Evolutionary conservation across 2,113 vertebrate species (phyloP), one percentile per base, ranked within the genome.

Genomic region (Mastomys natalensis): DNA sequence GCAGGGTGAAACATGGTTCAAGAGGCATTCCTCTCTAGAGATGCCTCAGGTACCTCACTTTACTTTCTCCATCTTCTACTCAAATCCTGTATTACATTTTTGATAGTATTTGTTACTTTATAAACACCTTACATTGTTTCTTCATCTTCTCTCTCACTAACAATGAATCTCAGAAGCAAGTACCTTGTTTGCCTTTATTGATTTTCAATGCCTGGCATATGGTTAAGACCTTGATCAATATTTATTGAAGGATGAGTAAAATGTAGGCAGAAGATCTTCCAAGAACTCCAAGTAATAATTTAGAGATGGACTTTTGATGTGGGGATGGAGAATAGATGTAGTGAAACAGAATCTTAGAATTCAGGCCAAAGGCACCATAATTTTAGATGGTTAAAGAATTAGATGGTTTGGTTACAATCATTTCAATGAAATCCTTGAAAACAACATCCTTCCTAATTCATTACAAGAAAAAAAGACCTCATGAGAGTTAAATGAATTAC

Each of bases 221-320:
- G 43, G 51, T 17, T 60, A 68, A 87, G 60, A 77, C 9, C 40
- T 87, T 88, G 90, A 31, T 84, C 95, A 58, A 88, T 85, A 95
- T 64, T 90, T 94, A 17, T 51, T 64, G 34, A 92, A 11, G 40
- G 82, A 91, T 84, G 37, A 91, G 53, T 87, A 73, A 89, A 87
- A 78, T 29, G 10, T 68, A 91, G 90, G 77, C 3, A 45, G 7
- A 15, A 73, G 43, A 40, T 76, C 17, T 3, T 62, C 51, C 51
- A 76, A n/a, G 17, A 89, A 60, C 11, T 70, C 3, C 31, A 60
- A 93, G 43, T 76, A 80, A 91, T n/a, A 92, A 70, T 77, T 86
- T 55, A 68, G 64, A 85, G 34, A 21, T 22, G 17, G 53, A 40
- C 2, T 9, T 37, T 53, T 70, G 74, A 31, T 43, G 19, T 73